Percentiles rank a stretch among this genome's conserved stretches.
phyloP scores from a whole-genome alignment of 1,140 invertebrate species.

The Idris sp. region DNA sequence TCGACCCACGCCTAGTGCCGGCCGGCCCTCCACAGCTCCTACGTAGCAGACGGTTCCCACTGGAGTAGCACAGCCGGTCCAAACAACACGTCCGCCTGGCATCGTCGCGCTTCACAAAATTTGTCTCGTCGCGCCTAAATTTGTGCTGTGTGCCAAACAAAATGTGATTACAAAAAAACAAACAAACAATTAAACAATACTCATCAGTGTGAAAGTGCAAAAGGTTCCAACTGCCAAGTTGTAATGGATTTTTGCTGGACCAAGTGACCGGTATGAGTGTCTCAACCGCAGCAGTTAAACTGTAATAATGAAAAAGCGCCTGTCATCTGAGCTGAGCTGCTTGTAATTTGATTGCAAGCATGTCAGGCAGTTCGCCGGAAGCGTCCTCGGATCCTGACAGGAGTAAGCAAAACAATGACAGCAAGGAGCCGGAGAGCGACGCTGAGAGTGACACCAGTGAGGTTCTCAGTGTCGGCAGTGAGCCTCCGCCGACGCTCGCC shows the following conservation, averaged over 20 bases:
- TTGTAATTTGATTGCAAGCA: slow-evolving; percentile 30
- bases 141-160: no score
- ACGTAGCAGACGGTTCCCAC: slow-evolving; percentile 75
- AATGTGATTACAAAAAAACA: no score
- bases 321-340: slow-evolving; percentile 44
- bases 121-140: no score
- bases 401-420: slow-evolving; percentile 33
- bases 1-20: slow-evolving; percentile 73
- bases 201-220: no score
- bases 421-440: slow-evolving; percentile 66
- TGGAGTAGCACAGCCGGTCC: slow-evolving; percentile 72
- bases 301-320: slow-evolving; percentile 59
- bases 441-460: slow-evolving; percentile 77
- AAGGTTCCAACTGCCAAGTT: no score
- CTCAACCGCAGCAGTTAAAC: neutral
- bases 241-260: no score
- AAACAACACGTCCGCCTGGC: slow-evolving; percentile 70
- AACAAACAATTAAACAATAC: no score
- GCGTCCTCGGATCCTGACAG: slow-evolving; percentile 45
- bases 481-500: slow-evolving; percentile 75
- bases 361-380: slow-evolving; percentile 51
- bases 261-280: no score
- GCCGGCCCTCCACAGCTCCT: slow-evolving; percentile 70
- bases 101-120: neutral
- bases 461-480: slow-evolving; percentile 80